Base-by-base conservation (phyloP, 2,888 invertebrate species). In the Oscheius sp. region DNA sequence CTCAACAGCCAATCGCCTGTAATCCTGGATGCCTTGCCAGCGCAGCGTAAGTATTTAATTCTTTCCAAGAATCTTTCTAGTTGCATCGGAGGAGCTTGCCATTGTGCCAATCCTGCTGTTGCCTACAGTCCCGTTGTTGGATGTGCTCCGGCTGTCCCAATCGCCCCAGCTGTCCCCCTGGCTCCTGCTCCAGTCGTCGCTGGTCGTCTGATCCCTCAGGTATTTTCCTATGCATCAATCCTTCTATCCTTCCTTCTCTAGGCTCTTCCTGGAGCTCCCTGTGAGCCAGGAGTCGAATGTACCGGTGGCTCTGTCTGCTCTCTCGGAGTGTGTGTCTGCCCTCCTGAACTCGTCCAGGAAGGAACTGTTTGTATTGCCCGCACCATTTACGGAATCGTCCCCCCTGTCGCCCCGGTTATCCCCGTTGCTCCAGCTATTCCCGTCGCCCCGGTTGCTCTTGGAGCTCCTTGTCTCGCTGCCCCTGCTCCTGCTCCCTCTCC, bases 291-390 rank as follows among this genome's bases (percentile, higher is more conserved):
- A 77, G 84, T 84, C 67, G 84, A 84, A 72, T 85, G 85, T 75
- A 85, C 85, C 59, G 85, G 85, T 54, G 85, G 85, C 57, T 81
- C 81, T 26, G 83, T 85, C 57, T 85, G 85, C 80, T 83, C 83
- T 50, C 80, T 81, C 68, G 85, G 84, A 67, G 81, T 84, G 33
- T 85, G 85, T 72, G 74, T 84, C 68, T 85, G 85, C 75, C 83
- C 85, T 54, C 84, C 84, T 66, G 84, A 84, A 71, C 74, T 85
- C 57, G 78, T 85, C 61, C 85, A 85, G 73, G 83, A 84, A 65
- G 85, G 85, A 49, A 83, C 84, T 59, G 84, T 84, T 67, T 85
- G 85, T 67, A 85, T 85, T 49, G 78, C 82, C 47, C 73, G 84
- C 38, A 84, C 82, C 70, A 77, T 83, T 73, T 83, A 83, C 78